Base-by-base conservation (phyloP, 2,113 vertebrate genomes). In the Lophochroa leadbeateri region DNA sequence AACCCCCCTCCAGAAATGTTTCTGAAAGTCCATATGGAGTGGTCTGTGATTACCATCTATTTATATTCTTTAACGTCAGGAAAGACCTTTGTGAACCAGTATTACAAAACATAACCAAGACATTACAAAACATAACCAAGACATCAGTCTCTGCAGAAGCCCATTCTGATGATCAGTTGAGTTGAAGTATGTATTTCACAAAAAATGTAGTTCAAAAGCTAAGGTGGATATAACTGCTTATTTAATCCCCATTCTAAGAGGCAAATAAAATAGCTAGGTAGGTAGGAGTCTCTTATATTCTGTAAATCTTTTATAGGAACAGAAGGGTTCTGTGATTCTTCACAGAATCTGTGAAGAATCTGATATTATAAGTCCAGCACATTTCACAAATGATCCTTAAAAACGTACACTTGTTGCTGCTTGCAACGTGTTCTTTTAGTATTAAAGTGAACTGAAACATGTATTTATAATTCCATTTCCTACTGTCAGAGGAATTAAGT, bases 401-500 rank as follows among this genome's bases (percentile, higher is more conserved):
- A 96, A 91, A 65, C 2, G 1, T 71, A 18, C n/a, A 12, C 19
- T 90, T 90, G 25, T 94, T 75, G n/a, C 83, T 74, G 39, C 47
- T 95, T 94, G 52, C 19, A 63, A n/a, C 23, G 49, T n/a, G 6
- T 75, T 37, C 52, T 82, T 96, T 94, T 77, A 68, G 27, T 78
- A 58, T 60, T 90, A 19, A 58, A 91, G 41, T 49, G 28, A 55
- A 35, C 75, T 46, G 90, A 90, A 88, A 78, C 69, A 69, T 84
- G 27, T 90, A 84, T 92, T 94, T 76, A 60, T 75, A 77, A 74
- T 85, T 97, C 72, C 5, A 4, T 85, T 74, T 95, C 70, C 80
- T 90, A 57, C 84, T 95, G 93, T 84, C 82, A 95, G 90, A 94
- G 41, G n/a, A 88, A 90, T 95, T 88, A 77, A 92, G 47, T 72